Percentiles rank a stretch among this genome's conserved stretches.
phyloP scores from a whole-genome alignment of 2,113 vertebrate species.

The Acrocephalus arundinaceus region DNA sequence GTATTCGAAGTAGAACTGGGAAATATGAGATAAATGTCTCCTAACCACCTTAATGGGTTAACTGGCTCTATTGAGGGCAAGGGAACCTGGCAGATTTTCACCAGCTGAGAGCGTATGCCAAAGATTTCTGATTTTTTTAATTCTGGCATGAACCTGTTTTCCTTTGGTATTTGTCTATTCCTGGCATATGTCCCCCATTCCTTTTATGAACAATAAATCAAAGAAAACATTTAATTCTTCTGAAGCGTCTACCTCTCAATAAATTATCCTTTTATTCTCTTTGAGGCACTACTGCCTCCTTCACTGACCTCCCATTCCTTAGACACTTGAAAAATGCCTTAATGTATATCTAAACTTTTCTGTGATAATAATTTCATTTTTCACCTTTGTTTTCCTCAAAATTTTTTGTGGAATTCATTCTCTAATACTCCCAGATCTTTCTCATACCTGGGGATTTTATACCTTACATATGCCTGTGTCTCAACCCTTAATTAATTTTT shows the following conservation, averaged over 20 bases:
- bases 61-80: not conserved
- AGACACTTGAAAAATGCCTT: conserved; percentile 52
- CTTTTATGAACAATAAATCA: conserved; percentile 57
- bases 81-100: conserved; percentile 9
- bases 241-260: not conserved
- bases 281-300: not conserved
- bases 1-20: not conserved
- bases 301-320: conserved; percentile 19
- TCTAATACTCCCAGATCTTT: not conserved
- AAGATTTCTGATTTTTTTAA: not conserved
- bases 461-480: conserved; percentile 15
- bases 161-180: conserved; percentile 7
- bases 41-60: not conserved
- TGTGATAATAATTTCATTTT: conserved; percentile 53
- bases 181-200: not conserved
- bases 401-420: conserved; percentile 51
- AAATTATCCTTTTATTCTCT: conserved; percentile 42
- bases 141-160: not conserved
- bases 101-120: not conserved
- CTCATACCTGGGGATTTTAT: conserved; percentile 9
- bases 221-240: conserved; percentile 57
- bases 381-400: conserved; percentile 46
- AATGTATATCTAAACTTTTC: conserved; percentile 56
- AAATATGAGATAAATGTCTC: not conserved
- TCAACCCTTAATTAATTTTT: conserved; percentile 44